Evolutionary conservation across 2,888 invertebrate genomes (phyloP).

Genomic region (Caradrina kadenii): DNA sequence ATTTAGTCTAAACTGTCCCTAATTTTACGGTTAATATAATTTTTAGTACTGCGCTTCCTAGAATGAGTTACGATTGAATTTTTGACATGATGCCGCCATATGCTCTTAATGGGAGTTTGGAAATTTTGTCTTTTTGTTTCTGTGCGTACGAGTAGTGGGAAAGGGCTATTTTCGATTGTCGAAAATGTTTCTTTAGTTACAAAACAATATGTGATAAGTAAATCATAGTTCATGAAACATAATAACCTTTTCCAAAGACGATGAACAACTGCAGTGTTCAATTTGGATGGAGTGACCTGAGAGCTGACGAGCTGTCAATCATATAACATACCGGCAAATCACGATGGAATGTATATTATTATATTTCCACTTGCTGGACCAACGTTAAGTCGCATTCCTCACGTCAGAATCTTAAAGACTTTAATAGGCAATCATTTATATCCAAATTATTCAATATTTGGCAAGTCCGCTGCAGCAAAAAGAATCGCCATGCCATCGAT

Average conservation of each 20-base stretch:
- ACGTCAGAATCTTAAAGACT: neutral
- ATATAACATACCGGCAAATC: too few relatives aligned
- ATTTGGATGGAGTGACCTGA: too few relatives aligned
- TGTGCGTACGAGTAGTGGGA: constrained; percentile 40
- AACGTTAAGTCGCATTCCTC: neutral
- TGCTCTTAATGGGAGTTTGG: constrained; percentile 55
- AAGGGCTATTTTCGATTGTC: constrained; percentile 22
- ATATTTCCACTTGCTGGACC: too few relatives aligned
- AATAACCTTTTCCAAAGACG: too few relatives aligned
- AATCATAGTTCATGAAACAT: neutral
- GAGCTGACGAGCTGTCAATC: too few relatives aligned
- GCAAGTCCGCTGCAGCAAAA: too few relatives aligned
- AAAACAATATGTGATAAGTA: constrained; percentile 10
- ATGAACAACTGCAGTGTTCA: too few relatives aligned
- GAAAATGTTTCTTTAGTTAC: constrained; percentile 31
- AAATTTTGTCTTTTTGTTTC: constrained; percentile 44
- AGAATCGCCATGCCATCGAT: too few relatives aligned
- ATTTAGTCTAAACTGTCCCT: constrained; percentile 14
- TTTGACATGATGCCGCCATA: constrained; percentile 60
- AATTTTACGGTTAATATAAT: constrained; percentile 58
- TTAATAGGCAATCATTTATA: neutral
- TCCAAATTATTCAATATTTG: neutral
- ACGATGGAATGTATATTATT: too few relatives aligned
- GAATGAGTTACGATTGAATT: constrained; percentile 63
- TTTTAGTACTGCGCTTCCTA: constrained; percentile 61